phyloP scores from a whole-genome alignment of 2,113 vertebrate genomes.

The Rhinolophus sinicus region DNA sequence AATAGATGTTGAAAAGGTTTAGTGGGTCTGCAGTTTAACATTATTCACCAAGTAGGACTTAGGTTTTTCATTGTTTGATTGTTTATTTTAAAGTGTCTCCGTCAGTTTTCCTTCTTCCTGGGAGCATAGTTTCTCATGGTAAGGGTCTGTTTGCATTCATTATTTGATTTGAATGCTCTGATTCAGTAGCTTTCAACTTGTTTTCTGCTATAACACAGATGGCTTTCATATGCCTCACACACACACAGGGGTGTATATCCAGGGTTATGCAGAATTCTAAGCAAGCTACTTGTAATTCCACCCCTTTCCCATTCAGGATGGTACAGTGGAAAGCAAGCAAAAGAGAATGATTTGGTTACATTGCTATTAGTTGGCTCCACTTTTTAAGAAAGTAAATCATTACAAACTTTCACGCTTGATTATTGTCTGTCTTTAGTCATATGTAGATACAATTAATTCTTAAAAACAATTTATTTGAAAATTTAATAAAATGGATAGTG shows the following conservation, averaged over 20 bases:
- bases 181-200: constrained; percentile 53
- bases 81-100: constrained; percentile 16
- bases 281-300: constrained; percentile 53
- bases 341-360: neutral
- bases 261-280: constrained; percentile 37
- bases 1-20: constrained; percentile 43
- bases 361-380: neutral
- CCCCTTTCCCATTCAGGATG: neutral
- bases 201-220: constrained; percentile 68
- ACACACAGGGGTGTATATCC: neutral
- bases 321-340: neutral
- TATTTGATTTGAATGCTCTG: constrained; percentile 49
- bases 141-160: constrained; percentile 46
- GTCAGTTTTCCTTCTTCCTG: neutral
- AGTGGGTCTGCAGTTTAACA: constrained; percentile 28
- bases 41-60: constrained; percentile 9
- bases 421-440: constrained; percentile 19
- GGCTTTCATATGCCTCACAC: constrained; percentile 43
- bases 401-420: neutral
- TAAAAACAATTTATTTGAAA: constrained; percentile 38
- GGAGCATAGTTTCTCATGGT: constrained; percentile 28
- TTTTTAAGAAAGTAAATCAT: constrained; percentile 24
- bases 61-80: neutral
- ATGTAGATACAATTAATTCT: neutral
- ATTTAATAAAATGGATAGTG: neutral